Percentiles rank a stretch among this genome's conserved stretches.
These are phyloP conservation scores for Epinephelus awoara DNA, from an alignment of 2,797 vertebrate species.

Conservation along the genomic window DNA sequence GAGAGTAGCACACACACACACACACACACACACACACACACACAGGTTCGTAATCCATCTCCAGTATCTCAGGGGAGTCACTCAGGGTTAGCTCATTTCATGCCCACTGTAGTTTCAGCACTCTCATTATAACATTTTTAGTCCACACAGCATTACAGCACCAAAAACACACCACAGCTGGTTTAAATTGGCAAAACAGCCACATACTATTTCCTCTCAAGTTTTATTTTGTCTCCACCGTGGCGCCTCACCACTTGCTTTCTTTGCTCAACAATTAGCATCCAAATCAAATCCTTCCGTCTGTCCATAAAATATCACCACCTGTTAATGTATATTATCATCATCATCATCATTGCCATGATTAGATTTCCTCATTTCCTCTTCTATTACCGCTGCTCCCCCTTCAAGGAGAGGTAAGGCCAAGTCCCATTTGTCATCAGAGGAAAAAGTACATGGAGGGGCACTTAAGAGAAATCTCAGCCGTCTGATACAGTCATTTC, in stretches of 20 bases:
- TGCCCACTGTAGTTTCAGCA: conserved; percentile 36
- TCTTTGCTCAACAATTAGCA: conserved; percentile 46
- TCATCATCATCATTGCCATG: conserved; percentile 44
- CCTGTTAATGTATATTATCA: conserved; percentile 43
- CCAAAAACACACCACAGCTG: conserved; percentile 11
- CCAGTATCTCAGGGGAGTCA: conserved; percentile 43
- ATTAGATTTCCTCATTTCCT: conserved; percentile 72
- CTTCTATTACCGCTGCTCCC: conserved; percentile 41
- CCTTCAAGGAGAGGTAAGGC: conserved; percentile 47
- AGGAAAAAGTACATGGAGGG: conserved; percentile 52
- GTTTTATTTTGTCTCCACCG: conserved; percentile 11
- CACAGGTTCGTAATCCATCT: conserved; percentile 27
- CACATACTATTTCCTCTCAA: conserved; percentile 13
- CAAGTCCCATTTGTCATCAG: conserved; percentile 56
- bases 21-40: background rate
- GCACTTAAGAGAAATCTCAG: conserved; percentile 62
- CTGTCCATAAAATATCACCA: conserved; percentile 32
- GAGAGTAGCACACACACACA: background rate
- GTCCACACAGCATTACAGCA: conserved; percentile 21
- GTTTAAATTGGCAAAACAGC: conserved; percentile 10
- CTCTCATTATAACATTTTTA: conserved; percentile 42
- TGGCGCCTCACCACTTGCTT: conserved; percentile 21
- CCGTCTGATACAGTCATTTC: conserved; percentile 48
- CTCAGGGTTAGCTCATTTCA: conserved; percentile 42
- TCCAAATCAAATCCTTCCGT: conserved; percentile 57